Percentiles rank a stretch among this genome's conserved stretches.
These are phyloP conservation scores for Apostichopus californicus DNA, from an alignment of 35 echinoderm and acorn worm genomes.

Conservation along the genomic window DNA sequence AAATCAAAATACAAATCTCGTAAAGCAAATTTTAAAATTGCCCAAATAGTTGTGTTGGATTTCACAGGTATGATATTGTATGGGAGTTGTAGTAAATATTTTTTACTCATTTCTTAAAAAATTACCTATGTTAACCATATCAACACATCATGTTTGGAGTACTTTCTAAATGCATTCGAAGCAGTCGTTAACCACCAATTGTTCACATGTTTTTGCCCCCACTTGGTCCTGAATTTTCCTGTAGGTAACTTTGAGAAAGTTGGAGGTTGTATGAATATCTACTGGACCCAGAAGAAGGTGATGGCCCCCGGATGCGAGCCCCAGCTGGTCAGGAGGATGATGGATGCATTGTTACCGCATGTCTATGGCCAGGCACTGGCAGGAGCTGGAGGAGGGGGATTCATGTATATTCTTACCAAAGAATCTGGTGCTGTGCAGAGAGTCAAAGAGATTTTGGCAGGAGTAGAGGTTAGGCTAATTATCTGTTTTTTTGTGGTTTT, in stretches of 20 bases:
- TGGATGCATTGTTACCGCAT: conserved; percentile 80
- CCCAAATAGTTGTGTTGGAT: too few species aligned
- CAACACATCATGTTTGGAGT: too few species aligned
- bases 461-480: conserved; percentile 56
- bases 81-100: too few species aligned
- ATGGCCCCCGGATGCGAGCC: conserved; percentile 96
- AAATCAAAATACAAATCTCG: too few species aligned
- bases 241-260: conserved; percentile 88
- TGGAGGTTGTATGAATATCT: conserved; percentile 84
- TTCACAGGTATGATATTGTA: too few species aligned
- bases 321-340: conserved; percentile 72
- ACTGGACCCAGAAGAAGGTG: conserved; percentile 97
- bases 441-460: conserved; percentile 66
- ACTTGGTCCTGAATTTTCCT: neutral
- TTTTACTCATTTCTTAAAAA: too few species aligned
- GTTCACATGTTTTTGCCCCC: conserved; percentile 14
- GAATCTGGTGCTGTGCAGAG: conserved; percentile 62
- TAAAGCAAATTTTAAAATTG: too few species aligned
- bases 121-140: too few species aligned
- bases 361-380: conserved; percentile 85
- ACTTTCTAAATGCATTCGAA: neutral
- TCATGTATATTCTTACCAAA: conserved; percentile 86
- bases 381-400: conserved; percentile 85
- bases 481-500: too few species aligned
- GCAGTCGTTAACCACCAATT: neutral